Evolutionary conservation across 2,888 invertebrate species (phyloP).

Genomic region (Sminthurides aquaticus): DNA sequence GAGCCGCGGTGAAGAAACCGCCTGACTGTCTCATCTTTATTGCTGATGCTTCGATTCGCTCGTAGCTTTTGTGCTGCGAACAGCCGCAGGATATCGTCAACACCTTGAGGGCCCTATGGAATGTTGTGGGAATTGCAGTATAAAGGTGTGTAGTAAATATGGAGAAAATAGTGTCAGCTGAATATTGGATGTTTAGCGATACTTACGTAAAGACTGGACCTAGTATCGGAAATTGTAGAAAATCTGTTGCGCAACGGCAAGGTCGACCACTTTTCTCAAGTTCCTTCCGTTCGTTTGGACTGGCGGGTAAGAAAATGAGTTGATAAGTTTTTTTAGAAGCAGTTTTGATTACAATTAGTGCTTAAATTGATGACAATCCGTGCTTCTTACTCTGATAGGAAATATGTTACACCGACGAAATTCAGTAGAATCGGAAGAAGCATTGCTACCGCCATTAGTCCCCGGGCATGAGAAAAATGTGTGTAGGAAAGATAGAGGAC

Average conservation of each 20-base stretch:
- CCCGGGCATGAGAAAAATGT: constrained; percentile 28
- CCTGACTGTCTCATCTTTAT: constrained; percentile 38
- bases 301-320: constrained; percentile 10
- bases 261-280: constrained; percentile 30
- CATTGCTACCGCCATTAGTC: constrained; percentile 38
- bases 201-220: constrained; percentile 41
- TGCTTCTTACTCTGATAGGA: constrained; percentile 37
- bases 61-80: constrained; percentile 27
- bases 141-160: not conserved
- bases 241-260: constrained; percentile 33
- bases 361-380: not conserved
- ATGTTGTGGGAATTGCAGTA: constrained; percentile 1
- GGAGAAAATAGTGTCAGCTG: not conserved
- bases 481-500: constrained; percentile 31
- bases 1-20: constrained; percentile 38
- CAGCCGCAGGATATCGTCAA: constrained; percentile 35
- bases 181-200: too few relatives aligned
- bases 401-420: constrained; percentile 42
- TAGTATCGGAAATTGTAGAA: constrained; percentile 38
- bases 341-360: not conserved
- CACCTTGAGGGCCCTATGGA: constrained; percentile 35
- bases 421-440: constrained; percentile 37
- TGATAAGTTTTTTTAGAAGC: not conserved
- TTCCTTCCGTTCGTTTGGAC: constrained; percentile 30
- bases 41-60: constrained; percentile 39